These are phyloP conservation scores for Agrenia bidenticulata DNA, from an alignment of 2,888 invertebrate genomes.

Conservation along the genomic window DNA sequence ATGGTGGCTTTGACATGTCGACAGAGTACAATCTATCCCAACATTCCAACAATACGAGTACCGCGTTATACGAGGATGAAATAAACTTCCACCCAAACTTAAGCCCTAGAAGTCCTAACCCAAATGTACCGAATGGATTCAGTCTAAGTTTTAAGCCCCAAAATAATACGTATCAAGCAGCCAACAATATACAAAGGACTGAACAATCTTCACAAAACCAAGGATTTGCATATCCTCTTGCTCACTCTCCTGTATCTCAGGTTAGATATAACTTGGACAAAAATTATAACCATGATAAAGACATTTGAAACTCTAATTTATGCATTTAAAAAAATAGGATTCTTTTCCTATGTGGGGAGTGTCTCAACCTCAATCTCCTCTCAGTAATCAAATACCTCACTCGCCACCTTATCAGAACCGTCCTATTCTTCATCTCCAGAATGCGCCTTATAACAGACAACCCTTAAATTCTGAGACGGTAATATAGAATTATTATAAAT, in stretches of 20 bases:
- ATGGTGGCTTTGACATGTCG: conserved; percentile 50
- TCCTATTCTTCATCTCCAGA: conserved; percentile 26
- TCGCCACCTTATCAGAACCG: conserved; percentile 44
- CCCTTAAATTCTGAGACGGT: conserved; percentile 52
- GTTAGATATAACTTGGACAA: conserved; percentile 23
- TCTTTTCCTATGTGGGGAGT: conserved; percentile 53
- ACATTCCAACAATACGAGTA: conserved; percentile 45
- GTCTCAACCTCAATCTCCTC: conserved; percentile 47
- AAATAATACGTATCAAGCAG: conserved; percentile 18
- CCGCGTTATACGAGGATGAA: conserved; percentile 47
- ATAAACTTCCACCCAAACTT: conserved; percentile 37
- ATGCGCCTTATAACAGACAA: conserved; percentile 24
- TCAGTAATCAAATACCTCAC: conserved; percentile 35
- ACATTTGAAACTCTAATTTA: background rate
- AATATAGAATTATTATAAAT: conserved; percentile 30
- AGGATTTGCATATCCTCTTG: conserved; percentile 47
- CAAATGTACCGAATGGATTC: conserved; percentile 29
- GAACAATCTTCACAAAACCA: conserved; percentile 19
- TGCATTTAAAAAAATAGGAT: conserved; percentile 35
- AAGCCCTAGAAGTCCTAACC: conserved; percentile 16
- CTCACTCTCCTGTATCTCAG: conserved; percentile 52
- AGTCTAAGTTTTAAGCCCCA: conserved; percentile 39
- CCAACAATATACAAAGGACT: conserved; percentile 17
- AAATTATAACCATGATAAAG: background rate
- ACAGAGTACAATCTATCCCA: conserved; percentile 51